phyloP scores from a whole-genome alignment of 2,113 vertebrate genomes.

The Vombatus ursinus region DNA sequence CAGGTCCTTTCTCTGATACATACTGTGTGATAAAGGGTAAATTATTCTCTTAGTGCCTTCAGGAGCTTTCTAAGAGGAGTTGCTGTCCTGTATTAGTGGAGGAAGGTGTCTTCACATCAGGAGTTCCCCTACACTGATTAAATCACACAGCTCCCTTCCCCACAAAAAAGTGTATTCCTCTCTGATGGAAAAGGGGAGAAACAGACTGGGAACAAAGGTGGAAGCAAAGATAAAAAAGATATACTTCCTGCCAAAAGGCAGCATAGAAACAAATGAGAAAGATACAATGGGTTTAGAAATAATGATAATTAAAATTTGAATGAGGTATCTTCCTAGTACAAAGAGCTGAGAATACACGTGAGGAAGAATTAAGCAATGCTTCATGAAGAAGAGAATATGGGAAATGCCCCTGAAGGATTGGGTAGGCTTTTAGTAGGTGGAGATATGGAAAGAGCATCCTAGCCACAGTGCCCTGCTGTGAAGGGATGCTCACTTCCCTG shows the following conservation, averaged over 20 bases:
- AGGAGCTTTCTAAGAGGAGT: neutral
- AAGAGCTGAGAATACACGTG: neutral
- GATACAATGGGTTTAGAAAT: neutral
- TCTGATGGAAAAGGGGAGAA: neutral
- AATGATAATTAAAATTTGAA: neutral
- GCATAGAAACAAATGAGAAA: neutral
- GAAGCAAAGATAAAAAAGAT: neutral
- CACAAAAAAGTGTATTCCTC: neutral
- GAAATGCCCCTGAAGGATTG: neutral
- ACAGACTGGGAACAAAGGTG: neutral
- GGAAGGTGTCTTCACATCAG: neutral
- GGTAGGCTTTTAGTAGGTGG: neutral
- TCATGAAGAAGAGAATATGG: neutral
- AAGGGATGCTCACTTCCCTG: neutral
- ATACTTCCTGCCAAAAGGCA: too few species aligned
- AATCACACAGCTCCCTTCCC: neutral
- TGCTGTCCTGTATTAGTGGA: neutral
- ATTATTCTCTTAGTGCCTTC: too few species aligned
- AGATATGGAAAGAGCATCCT: neutral
- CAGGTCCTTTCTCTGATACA: too few species aligned
- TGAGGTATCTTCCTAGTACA: neutral
- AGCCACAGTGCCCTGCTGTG: neutral
- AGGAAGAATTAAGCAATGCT: neutral
- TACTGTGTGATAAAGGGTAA: too few species aligned
- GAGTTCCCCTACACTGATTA: neutral